A percentile compares a stretch with the other conserved stretches of the same genome.
Evolutionary conservation across 1,140 invertebrate genomes (phyloP).

Genomic region (Hesperophylax magnus): DNA sequence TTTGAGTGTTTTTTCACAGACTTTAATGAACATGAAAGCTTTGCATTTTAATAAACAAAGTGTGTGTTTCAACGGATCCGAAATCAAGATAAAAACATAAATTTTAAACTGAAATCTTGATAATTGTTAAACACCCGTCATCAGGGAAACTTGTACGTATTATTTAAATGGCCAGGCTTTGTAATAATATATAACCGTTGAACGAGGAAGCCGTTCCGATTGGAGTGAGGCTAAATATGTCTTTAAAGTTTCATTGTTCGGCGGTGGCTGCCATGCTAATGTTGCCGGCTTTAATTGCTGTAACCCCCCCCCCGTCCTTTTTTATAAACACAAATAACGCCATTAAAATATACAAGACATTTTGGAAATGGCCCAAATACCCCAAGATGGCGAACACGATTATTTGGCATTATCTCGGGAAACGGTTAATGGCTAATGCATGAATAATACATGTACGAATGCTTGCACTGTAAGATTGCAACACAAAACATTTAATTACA

Average conservation of each 20-base stretch:
- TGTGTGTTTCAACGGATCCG: background rate
- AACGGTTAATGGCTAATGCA: constrained; percentile 16
- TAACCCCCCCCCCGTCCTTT: constrained; percentile 15
- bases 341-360: constrained; percentile 47
- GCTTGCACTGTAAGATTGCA: too few relatives aligned
- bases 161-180: constrained; percentile 39
- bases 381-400: constrained; percentile 40
- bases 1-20: background rate
- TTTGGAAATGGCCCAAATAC: constrained; percentile 45
- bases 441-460: constrained; percentile 1
- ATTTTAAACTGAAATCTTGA: constrained; percentile 27
- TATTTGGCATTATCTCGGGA: constrained; percentile 28
- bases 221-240: constrained; percentile 37
- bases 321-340: constrained; percentile 48
- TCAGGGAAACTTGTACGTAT: constrained; percentile 39
- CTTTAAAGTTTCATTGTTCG: constrained; percentile 47
- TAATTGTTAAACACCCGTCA: constrained; percentile 42
- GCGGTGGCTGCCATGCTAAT: constrained; percentile 23
- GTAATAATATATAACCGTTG: constrained; percentile 21
- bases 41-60: constrained; percentile 13
- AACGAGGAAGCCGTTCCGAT: constrained; percentile 41
- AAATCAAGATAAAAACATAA: constrained; percentile 12
- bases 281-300: constrained; percentile 22
- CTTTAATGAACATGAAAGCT: constrained; percentile 9
- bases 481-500: too few relatives aligned